A percentile compares a stretch with the other conserved stretches of the same genome.
Evolutionary conservation across 2,797 vertebrate genomes (phyloP).

Genomic region (Platalea minor): DNA sequence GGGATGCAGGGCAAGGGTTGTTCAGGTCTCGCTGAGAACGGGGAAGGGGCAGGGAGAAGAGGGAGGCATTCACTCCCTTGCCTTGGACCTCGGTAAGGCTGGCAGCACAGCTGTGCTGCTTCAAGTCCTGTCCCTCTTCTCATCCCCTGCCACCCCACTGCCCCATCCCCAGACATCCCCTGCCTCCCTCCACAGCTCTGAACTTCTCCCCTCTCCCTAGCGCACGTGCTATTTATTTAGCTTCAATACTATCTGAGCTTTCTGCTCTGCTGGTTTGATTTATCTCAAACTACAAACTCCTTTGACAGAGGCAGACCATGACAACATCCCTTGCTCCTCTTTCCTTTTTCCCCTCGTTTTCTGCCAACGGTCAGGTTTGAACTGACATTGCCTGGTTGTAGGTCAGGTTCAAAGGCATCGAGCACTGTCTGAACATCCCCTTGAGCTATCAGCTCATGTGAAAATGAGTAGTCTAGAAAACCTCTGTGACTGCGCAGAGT

Average conservation of each 20-base stretch:
- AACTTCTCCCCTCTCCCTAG: rapidly evolving
- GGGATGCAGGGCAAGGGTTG: neutral
- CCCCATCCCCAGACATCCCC: neutral
- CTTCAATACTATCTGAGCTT: neutral
- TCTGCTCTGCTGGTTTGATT: slow-evolving; percentile 29
- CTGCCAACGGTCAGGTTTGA: neutral
- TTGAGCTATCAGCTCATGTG: slow-evolving; percentile 7
- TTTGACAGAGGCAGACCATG: slow-evolving; percentile 17
- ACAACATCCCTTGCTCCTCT: neutral
- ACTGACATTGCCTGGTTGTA: slow-evolving; percentile 33
- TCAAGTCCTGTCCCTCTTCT: neutral
- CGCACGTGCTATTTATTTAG: neutral
- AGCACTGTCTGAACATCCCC: slow-evolving; percentile 33
- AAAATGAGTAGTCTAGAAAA: slow-evolving; percentile 41
- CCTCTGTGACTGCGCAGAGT: neutral
- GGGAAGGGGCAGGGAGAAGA: neutral
- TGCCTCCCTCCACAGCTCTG: neutral
- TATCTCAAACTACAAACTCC: neutral
- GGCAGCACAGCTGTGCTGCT: neutral
- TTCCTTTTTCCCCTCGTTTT: neutral
- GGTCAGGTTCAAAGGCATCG: slow-evolving; percentile 48
- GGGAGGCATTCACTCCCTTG: neutral
- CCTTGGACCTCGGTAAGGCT: neutral
- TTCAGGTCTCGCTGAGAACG: rapidly evolving
- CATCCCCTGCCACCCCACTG: neutral